Evolutionary conservation across 2,888 invertebrate genomes (phyloP).

Genomic region (Pyrrhosoma nymphula): DNA sequence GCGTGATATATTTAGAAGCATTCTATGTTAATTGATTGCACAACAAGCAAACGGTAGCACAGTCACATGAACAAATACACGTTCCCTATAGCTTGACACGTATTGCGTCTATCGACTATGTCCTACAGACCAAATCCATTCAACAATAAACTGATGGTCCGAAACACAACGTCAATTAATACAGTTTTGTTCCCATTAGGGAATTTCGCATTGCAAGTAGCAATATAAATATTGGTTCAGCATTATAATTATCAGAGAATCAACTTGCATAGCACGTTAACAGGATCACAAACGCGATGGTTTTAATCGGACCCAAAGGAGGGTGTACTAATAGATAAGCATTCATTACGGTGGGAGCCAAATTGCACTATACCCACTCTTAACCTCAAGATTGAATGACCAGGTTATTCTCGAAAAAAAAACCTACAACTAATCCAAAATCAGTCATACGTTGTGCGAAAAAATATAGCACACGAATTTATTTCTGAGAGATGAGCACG

Average conservation of each 20-base stretch:
- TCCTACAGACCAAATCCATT: background rate
- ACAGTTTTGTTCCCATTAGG: background rate
- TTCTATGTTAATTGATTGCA: background rate
- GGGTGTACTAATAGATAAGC: background rate
- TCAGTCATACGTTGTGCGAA: background rate
- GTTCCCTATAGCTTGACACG: background rate
- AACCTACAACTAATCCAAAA: background rate
- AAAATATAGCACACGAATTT: background rate
- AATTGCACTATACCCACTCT: background rate
- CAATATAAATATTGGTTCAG: background rate
- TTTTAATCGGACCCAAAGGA: background rate
- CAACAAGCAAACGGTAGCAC: background rate
- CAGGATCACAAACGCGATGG: background rate
- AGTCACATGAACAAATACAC: background rate
- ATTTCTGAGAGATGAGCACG: background rate
- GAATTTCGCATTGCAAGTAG: background rate
- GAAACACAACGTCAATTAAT: background rate
- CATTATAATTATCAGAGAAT: background rate
- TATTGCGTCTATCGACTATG: background rate
- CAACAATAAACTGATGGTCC: background rate
- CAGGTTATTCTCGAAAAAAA: background rate
- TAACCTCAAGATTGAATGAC: background rate
- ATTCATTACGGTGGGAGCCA: background rate
- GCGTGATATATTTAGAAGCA: background rate
- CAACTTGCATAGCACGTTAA: background rate